phyloP scores from a whole-genome alignment of 2,888 invertebrate species.

The Xanthia icteritia region DNA sequence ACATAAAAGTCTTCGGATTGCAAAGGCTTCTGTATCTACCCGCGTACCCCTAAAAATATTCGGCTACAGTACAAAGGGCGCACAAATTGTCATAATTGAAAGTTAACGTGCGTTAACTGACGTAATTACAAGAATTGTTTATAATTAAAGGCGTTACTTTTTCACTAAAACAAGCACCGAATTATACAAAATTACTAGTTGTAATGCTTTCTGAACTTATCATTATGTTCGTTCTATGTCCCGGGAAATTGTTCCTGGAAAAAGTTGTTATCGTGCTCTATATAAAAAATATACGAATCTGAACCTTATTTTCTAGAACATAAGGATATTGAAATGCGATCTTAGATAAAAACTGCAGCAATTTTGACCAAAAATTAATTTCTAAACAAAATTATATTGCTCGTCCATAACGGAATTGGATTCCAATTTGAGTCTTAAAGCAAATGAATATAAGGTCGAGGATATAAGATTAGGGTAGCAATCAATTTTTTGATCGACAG shows the following conservation, averaged over 20 bases:
- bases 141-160: slow-evolving; percentile 82
- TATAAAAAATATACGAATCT: slow-evolving; percentile 30
- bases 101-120: slow-evolving; percentile 77
- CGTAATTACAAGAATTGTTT: slow-evolving; percentile 77
- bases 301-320: slow-evolving; percentile 23
- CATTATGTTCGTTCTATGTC: slow-evolving; percentile 66
- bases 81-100: slow-evolving; percentile 79
- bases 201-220: slow-evolving; percentile 71
- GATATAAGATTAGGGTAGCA: slow-evolving; percentile 16
- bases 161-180: slow-evolving; percentile 76
- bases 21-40: slow-evolving; percentile 53
- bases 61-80: slow-evolving; percentile 69
- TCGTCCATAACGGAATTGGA: slow-evolving; percentile 10
- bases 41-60: slow-evolving; percentile 61
- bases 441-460: slow-evolving; percentile 50
- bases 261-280: slow-evolving; percentile 47
- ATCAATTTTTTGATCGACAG: slow-evolving; percentile 60
- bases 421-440: slow-evolving; percentile 49
- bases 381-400: slow-evolving; percentile 60
- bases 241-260: slow-evolving; percentile 65
- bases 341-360: slow-evolving; percentile 52
- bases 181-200: slow-evolving; percentile 83
- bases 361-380: slow-evolving; percentile 67
- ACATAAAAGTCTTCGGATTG: slow-evolving; percentile 59
- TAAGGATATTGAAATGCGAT: slow-evolving; percentile 47